Conservation (phyloP, 2,888 invertebrate species). For the Cryptus armator region DNA sequence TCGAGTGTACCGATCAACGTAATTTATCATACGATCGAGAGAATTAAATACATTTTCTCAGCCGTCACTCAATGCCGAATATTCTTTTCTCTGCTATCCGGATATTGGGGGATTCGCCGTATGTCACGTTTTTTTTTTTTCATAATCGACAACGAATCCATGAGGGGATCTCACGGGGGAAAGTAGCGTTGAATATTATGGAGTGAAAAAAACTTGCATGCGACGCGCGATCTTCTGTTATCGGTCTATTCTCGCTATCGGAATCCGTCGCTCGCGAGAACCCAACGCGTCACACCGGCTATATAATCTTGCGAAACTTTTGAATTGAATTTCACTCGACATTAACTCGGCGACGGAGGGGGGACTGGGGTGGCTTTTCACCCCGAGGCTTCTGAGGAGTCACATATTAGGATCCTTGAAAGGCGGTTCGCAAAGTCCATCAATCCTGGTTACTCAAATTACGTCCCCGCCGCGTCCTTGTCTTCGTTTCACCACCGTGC, state of each 20-base stretch:
- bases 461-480: constrained; percentile 19
- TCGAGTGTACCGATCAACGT: background rate
- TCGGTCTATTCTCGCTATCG: background rate
- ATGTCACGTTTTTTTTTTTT: background rate
- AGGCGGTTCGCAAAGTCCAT: constrained; percentile 60
- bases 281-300: background rate
- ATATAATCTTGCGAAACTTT: constrained; percentile 69
- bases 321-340: constrained; percentile 72
- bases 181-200: background rate
- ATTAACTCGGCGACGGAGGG: constrained; percentile 62
- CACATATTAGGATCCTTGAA: constrained; percentile 12
- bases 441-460: constrained; percentile 67
- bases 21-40: constrained; percentile 44
- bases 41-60: constrained; percentile 7
- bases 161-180: background rate
- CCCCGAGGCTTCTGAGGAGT: background rate
- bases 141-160: background rate
- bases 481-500: background rate
- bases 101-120: constrained; percentile 1
- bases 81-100: background rate
- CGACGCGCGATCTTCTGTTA: background rate
- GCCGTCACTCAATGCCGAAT: background rate
- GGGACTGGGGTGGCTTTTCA: constrained; percentile 1
- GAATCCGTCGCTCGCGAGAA: background rate
- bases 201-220: background rate